phyloP scores from a whole-genome alignment of 2,797 vertebrate species.

The Muraenolepis orangiensis region DNA sequence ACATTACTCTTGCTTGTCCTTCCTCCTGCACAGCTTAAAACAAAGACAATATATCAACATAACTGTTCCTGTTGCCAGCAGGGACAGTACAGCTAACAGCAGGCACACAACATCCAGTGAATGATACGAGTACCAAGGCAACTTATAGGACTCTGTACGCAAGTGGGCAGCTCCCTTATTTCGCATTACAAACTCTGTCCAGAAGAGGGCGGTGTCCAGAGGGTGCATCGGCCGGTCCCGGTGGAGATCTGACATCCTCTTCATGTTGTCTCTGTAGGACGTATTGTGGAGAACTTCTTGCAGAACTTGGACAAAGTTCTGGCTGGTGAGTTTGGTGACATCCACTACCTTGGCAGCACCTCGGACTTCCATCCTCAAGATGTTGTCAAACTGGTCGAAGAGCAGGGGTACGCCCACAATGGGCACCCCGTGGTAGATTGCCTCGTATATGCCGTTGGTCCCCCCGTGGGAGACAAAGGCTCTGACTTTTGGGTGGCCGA shows the following conservation, averaged over 20 bases:
- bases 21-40: slow-evolving; percentile 51
- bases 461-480: slow-evolving; percentile 72
- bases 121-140: slow-evolving; percentile 68
- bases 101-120: slow-evolving; percentile 64
- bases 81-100: slow-evolving; percentile 36
- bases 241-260: slow-evolving; percentile 60
- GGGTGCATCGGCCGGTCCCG: slow-evolving; percentile 60
- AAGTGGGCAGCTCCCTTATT: slow-evolving; percentile 70
- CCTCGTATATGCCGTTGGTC: slow-evolving; percentile 69
- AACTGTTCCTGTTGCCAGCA: slow-evolving; percentile 27
- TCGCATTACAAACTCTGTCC: slow-evolving; percentile 72
- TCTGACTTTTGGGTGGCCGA: slow-evolving; percentile 70
- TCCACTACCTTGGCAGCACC: slow-evolving; percentile 65
- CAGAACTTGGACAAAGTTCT: slow-evolving; percentile 57
- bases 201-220: slow-evolving; percentile 64
- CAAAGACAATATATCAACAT: slow-evolving; percentile 52
- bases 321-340: slow-evolving; percentile 40
- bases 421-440: slow-evolving; percentile 73
- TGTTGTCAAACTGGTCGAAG: slow-evolving; percentile 75
- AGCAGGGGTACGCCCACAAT: slow-evolving; percentile 66
- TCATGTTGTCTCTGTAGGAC: slow-evolving; percentile 67
- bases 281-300: slow-evolving; percentile 62
- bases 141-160: slow-evolving; percentile 66
- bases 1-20: slow-evolving; percentile 66
- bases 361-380: slow-evolving; percentile 58